These are phyloP conservation scores for Nothocercus nigrocapillus DNA, from an alignment of 2,113 vertebrate genomes.

Conservation along the genomic window DNA sequence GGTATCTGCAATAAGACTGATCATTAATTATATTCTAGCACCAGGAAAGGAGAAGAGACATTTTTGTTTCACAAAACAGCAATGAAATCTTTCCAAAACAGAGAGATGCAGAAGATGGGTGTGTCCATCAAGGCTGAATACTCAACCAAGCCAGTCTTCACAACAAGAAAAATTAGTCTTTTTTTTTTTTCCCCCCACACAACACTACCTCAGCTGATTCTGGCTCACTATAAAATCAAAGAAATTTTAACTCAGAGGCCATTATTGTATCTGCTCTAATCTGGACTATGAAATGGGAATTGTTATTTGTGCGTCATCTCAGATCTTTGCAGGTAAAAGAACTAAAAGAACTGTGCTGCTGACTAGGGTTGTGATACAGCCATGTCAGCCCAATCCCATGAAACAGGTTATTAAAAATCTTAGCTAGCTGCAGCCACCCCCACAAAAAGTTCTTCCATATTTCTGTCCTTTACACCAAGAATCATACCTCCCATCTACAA, in stretches of 20 bases:
- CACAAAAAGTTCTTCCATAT: not conserved
- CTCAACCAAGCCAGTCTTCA: not conserved
- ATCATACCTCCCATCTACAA: not conserved
- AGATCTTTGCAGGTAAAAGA: not conserved
- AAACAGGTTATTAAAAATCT: not conserved
- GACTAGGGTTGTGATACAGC: not conserved
- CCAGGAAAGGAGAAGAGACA: not conserved
- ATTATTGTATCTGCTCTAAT: not conserved
- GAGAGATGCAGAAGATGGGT: not conserved
- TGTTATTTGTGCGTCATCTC: not conserved
- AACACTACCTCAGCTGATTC: too few relatives aligned
- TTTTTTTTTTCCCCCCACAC: not conserved
- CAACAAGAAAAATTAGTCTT: not conserved
- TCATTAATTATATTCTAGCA: not conserved
- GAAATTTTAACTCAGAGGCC: not conserved
- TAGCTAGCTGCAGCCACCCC: not conserved
- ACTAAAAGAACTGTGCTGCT: not conserved
- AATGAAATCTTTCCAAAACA: not conserved
- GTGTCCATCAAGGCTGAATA: not conserved
- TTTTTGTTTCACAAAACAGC: not conserved
- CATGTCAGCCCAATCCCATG: not conserved
- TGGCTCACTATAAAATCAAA: not conserved
- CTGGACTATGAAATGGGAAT: not conserved
- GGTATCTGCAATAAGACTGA: slow-evolving; percentile 78
- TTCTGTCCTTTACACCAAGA: not conserved